Base-by-base conservation (phyloP, 2,797 vertebrate genomes). In the Steatocranus sp. region DNA sequence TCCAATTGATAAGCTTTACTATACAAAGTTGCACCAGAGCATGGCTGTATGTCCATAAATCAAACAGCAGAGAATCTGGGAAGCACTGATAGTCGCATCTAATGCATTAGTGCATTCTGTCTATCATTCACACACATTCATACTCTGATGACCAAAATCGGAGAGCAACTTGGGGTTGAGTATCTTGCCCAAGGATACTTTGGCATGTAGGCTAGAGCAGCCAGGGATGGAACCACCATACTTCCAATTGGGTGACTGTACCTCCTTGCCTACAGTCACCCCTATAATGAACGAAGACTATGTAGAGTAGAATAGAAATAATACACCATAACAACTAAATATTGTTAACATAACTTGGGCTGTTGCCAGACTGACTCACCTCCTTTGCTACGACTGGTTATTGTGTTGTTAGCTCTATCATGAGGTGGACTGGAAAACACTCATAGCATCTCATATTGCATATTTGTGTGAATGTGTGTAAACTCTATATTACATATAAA, bases 11-110 rank as follows among this genome's bases (percentile, higher is more conserved):
- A 80, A 81, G 81, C 80, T 81, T 66, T 78, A 85, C 84, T 83
- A 85, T 92, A 90, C 87, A 93, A 79, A 92, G 86, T 90, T 87
- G 89, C 89, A 93, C 95, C 68, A 82, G 79, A 78, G 84, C 88
- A 92, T 79, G 92, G 87, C 90, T 91, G 88, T 80, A 25, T 8
- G 20, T 51, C 27, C 83, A 66, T 41, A 41, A 41, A 66, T 66
- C 36, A 23, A 66, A 38, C 61, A 4, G 7, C 34, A n/a, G 34
- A 66, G n/a, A 66, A 38, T 8, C 7, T 66, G 61, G 8, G 34
- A 66, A 14, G 12, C 61, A 66, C 34, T 23, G 7, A 23, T 38
- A 38, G 61, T 23, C 34, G 15, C 34, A 20, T 63, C 17, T 18
- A 61, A 61, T 61, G 56, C 30, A 34, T 34, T 56, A 56, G 25